Conservation (phyloP, 2,797 vertebrate species). For the Hydrolagus colliei region DNA sequence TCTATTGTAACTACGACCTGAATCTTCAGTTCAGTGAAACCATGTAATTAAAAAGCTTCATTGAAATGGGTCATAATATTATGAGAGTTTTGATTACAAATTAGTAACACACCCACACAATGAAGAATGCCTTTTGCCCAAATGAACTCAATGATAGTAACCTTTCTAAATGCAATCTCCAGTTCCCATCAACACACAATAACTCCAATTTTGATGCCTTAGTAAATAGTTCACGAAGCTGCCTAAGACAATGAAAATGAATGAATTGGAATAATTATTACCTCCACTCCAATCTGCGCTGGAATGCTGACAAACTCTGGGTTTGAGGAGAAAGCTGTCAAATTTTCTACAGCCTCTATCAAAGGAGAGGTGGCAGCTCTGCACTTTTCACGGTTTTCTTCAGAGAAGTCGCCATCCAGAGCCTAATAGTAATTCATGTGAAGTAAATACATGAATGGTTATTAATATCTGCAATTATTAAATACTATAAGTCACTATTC, state of each 20-base stretch:
- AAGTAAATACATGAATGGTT: background rate
- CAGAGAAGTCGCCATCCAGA: constrained; percentile 90
- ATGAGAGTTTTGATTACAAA: no score
- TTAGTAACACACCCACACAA: no score
- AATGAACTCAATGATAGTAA: no score
- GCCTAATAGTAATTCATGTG: constrained; percentile 53
- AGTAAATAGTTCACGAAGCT: no score
- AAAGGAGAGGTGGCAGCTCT: constrained; percentile 79
- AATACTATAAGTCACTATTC: background rate
- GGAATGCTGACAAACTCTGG: constrained; percentile 95
- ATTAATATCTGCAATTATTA: constrained; percentile 35
- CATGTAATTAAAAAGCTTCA: background rate
- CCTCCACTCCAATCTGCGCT: constrained; percentile 92
- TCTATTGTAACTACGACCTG: no score
- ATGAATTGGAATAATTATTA: constrained; percentile 41
- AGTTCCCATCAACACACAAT: no score
- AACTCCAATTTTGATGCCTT: no score
- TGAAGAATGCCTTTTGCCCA: no score
- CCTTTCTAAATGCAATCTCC: no score
- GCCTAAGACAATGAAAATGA: no score
- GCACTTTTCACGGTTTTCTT: constrained; percentile 88
- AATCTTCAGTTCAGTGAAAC: background rate
- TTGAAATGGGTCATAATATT: background rate
- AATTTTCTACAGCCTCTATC: constrained; percentile 91
- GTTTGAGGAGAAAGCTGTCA: constrained; percentile 90